Evolutionary conservation across 2,797 vertebrate genomes (phyloP).

Genomic region (Parauchenoglanis punctatus): DNA sequence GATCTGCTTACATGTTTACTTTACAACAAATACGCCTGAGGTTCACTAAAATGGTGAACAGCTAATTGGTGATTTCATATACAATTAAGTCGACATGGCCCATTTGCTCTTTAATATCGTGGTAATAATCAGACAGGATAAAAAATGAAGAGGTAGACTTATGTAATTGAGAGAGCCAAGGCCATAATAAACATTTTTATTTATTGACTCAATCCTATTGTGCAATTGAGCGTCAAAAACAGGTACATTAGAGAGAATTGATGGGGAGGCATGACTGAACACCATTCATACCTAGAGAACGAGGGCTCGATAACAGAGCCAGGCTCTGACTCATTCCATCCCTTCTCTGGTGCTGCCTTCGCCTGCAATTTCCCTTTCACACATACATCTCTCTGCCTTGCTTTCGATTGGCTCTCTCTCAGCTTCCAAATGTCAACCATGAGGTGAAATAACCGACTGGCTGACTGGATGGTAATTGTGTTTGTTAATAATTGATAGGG

Average conservation of each 20-base stretch:
- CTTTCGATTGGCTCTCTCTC: constrained; percentile 53
- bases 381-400: constrained; percentile 45
- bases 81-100: constrained; percentile 30
- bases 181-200: constrained; percentile 37
- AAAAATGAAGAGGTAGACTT: constrained; percentile 35
- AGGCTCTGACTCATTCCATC: constrained; percentile 50
- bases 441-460: constrained; percentile 62
- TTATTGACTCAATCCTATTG: constrained; percentile 39
- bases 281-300: constrained; percentile 48
- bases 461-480: constrained; percentile 65
- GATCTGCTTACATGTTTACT: constrained; percentile 46
- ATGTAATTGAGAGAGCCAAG: background rate
- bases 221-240: constrained; percentile 6
- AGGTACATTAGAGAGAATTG: constrained; percentile 28
- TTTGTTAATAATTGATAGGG: constrained; percentile 64
- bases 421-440: constrained; percentile 62
- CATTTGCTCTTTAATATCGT: constrained; percentile 33
- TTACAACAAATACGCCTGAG: constrained; percentile 40
- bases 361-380: constrained; percentile 48
- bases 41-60: constrained; percentile 24
- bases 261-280: constrained; percentile 30
- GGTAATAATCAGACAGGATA: constrained; percentile 21
- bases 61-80: constrained; percentile 42
- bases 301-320: constrained; percentile 43
- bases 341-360: constrained; percentile 26